Evolutionary conservation across 2,113 vertebrate genomes (phyloP).

Genomic region (Sinocyclocheilus grahami): DNA sequence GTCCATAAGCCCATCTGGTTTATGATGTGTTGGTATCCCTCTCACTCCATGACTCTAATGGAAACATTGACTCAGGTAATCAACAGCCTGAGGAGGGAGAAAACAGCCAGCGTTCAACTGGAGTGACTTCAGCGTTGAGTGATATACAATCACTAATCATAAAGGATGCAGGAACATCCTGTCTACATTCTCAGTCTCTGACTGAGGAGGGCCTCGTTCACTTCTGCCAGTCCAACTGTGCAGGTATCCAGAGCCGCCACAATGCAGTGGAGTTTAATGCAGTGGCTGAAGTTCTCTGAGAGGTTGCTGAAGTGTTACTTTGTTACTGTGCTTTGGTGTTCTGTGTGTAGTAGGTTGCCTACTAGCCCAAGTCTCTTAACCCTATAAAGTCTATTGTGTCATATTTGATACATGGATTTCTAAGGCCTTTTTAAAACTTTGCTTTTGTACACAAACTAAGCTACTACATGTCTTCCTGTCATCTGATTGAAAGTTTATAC

Average conservation of each 20-base stretch:
- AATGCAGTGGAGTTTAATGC: too few species aligned
- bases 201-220: not conserved
- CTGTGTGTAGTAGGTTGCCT: too few species aligned
- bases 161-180: conserved; percentile 23
- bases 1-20: conserved; percentile 29
- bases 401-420: too few species aligned
- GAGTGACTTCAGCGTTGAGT: conserved; percentile 13
- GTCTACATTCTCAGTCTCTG: conserved; percentile 4
- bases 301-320: too few species aligned
- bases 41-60: conserved; percentile 28
- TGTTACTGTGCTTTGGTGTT: too few species aligned
- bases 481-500: too few species aligned
- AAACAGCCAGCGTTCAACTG: conserved; percentile 7
- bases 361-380: too few species aligned
- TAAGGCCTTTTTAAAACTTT: too few species aligned
- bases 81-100: conserved; percentile 6
- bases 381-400: too few species aligned
- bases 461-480: too few species aligned
- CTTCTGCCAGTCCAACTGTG: not conserved
- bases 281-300: too few species aligned
- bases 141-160: conserved; percentile 36
- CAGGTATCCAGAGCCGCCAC: not conserved
- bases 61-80: conserved; percentile 30
- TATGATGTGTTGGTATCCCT: conserved; percentile 9
- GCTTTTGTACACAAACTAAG: too few species aligned